Evolutionary conservation across 2,113 vertebrate genomes (phyloP), one percentile per base, ranked within the genome.

Genomic region (Austrofundulus limnaeus): DNA sequence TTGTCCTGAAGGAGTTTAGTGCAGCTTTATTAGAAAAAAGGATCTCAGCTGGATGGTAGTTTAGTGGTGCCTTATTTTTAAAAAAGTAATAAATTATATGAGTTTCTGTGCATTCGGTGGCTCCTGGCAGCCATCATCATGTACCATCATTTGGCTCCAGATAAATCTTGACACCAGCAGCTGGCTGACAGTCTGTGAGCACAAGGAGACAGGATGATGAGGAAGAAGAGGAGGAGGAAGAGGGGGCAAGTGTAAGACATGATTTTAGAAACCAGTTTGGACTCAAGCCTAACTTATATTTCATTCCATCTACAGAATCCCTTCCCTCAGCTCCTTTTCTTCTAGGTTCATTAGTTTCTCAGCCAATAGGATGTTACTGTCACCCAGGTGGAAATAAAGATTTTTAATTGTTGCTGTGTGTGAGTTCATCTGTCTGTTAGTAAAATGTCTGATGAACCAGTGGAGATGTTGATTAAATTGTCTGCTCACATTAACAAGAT

Each of bases 81-180:
- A 55, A 9, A 58, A 10, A 49, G 69, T 66, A 72, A 72, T 76
- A 74, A 78, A 74, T 82, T 41, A 38, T 63, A 76, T 76, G 62
- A 72, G 69, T 77, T 80, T 12, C 55, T 72, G 39, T 57, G 34
- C 56, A 63, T 68, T 68, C 81, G 54, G 64, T 43, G 15, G 46
- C 61, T 73, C 19, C 50, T 63, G 43, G 66, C 64, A 34, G 77
- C 73, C 39, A 67, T 86, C 70, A 85, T 77, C 70, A 16, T 70
- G 28, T 70, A 61, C 61, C 31, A 58, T 73, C 66, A 51, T 67
- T 61, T 70, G 69, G 54, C 43, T 24, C 15, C 42, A 52, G 59
- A 53, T 80, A 64, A 71, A 74, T 79, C 24, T 2, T 41, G 17
- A 48, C 66, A 58, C 25, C 53, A 37, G 41, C 59, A 39, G 59